phyloP scores from a whole-genome alignment of 2,113 vertebrate species.

The Rafetus swinhoei region DNA sequence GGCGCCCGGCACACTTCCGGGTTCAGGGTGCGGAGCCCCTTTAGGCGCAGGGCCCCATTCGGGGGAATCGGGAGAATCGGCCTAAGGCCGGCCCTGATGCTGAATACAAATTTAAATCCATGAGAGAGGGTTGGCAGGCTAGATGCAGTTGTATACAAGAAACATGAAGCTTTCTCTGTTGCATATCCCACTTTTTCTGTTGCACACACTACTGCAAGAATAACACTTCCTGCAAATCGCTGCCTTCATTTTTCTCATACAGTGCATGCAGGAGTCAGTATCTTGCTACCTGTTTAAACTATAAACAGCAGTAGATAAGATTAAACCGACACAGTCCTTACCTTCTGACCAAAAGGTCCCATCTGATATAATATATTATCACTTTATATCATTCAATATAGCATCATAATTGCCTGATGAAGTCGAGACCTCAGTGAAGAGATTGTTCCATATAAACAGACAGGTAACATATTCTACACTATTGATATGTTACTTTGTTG shows the following conservation, averaged over 20 bases:
- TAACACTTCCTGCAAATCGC: constrained; percentile 36
- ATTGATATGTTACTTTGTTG: neutral
- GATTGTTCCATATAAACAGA: neutral
- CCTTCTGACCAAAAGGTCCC: too few relatives aligned
- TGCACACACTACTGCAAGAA: constrained; percentile 16
- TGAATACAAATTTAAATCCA: neutral
- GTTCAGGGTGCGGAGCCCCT: too few relatives aligned
- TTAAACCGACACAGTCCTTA: too few relatives aligned
- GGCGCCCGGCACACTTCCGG: too few relatives aligned
- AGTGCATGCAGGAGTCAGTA: constrained; percentile 39
- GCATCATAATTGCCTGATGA: neutral
- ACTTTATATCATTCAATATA: neutral
- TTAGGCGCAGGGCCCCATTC: too few relatives aligned
- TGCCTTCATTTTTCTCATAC: constrained; percentile 32
- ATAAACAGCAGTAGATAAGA: constrained; percentile 10
- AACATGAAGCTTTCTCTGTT: constrained; percentile 36
- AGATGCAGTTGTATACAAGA: constrained; percentile 23
- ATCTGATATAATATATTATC: too few relatives aligned
- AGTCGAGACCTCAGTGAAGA: neutral
- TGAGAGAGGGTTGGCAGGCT: neutral
- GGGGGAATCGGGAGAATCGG: too few relatives aligned
- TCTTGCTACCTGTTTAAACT: constrained; percentile 45
- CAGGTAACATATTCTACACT: neutral
- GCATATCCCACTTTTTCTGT: neutral
- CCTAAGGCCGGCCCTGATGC: neutral